Evolutionary conservation across 1,140 invertebrate species (phyloP).

Genomic region (Subanguina moxae): DNA sequence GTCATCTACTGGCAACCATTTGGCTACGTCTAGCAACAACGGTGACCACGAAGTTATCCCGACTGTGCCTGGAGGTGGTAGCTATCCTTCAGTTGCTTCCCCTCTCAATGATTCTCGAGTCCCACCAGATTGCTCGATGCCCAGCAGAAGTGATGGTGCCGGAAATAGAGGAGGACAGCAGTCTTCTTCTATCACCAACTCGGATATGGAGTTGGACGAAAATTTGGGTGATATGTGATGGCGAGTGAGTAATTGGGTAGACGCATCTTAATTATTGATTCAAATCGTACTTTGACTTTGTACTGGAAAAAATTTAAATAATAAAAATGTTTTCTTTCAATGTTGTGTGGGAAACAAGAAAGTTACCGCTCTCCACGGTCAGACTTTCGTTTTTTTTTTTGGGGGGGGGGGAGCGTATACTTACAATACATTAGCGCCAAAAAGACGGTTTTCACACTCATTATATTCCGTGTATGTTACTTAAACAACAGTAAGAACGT

Average conservation of each 20-base stretch:
- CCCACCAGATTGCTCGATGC: neutral
- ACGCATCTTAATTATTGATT: neutral
- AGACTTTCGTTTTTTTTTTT: too few species aligned
- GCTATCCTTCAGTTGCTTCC: neutral
- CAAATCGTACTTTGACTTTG: neutral
- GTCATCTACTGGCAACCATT: neutral
- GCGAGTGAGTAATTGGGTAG: neutral
- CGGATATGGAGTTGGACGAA: constrained; percentile 2
- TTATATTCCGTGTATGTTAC: too few species aligned
- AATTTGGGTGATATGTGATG: neutral
- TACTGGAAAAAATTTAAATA: neutral
- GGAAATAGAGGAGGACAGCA: neutral
- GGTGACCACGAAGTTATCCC: neutral
- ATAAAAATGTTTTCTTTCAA: too few species aligned
- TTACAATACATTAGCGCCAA: too few species aligned
- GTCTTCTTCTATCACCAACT: neutral
- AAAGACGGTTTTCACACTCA: too few species aligned
- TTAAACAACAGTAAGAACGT: too few species aligned
- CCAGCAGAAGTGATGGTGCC: neutral
- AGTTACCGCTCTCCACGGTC: too few species aligned
- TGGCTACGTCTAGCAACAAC: neutral
- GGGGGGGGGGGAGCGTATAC: too few species aligned
- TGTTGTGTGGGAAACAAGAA: too few species aligned
- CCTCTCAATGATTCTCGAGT: neutral
- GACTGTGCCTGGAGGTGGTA: neutral